phyloP scores from a whole-genome alignment of 2,113 vertebrate genomes.

The Sardina pilchardus region DNA sequence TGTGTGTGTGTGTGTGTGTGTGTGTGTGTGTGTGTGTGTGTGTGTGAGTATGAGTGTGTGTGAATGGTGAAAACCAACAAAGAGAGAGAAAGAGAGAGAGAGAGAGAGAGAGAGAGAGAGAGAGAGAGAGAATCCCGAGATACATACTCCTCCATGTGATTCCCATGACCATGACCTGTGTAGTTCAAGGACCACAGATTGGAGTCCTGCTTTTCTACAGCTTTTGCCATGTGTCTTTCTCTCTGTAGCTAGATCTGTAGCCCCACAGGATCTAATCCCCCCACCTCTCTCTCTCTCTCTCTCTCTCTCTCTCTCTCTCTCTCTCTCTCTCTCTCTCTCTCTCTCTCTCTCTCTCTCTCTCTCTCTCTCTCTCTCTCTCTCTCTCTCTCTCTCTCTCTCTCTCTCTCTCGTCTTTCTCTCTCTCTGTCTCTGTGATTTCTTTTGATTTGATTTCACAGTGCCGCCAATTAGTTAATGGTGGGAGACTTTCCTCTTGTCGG shows the following conservation, averaged over 20 bases:
- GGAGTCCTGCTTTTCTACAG: not conserved
- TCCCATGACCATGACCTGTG: not conserved
- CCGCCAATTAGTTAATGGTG: conserved; percentile 1
- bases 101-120: too few species aligned
- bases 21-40: too few species aligned
- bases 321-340: not conserved
- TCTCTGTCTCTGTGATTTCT: not conserved
- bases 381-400: not conserved
- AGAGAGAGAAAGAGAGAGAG: too few species aligned
- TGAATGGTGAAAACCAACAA: too few species aligned
- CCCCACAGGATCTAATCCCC: not conserved
- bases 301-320: not conserved
- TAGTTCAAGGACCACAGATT: not conserved
- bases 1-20: too few species aligned
- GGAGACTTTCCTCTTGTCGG: not conserved
- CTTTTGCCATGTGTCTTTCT: not conserved
- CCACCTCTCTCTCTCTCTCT: not conserved
- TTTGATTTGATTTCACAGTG: not conserved
- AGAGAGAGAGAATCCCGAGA: too few species aligned
- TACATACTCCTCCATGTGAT: too few species aligned
- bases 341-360: not conserved
- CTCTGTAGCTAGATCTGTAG: not conserved
- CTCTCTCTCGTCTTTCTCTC: too few species aligned
- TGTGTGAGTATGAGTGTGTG: too few species aligned
- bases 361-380: not conserved